phyloP scores from a whole-genome alignment of 1,140 invertebrate species.

The Drosophila albomicans region DNA sequence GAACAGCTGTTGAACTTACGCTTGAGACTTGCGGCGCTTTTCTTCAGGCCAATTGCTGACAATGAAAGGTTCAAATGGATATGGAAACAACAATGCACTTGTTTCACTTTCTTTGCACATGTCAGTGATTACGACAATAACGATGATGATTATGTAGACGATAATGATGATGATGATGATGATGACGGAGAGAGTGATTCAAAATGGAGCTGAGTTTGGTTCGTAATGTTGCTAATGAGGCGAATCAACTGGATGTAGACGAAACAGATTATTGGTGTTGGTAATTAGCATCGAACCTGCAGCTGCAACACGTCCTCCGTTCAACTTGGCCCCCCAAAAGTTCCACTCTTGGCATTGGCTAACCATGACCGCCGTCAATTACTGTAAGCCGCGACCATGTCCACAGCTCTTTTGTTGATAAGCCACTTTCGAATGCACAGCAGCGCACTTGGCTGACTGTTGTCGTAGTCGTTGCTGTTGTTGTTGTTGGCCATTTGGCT shows the following conservation, averaged over 20 bases:
- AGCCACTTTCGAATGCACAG: constrained; percentile 82
- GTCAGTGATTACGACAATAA: background rate
- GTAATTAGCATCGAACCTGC: constrained; percentile 71
- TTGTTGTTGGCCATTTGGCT: constrained; percentile 50
- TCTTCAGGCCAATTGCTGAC: constrained; percentile 66
- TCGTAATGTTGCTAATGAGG: constrained; percentile 59
- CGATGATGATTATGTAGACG: constrained; percentile 9
- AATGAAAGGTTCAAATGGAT: constrained; percentile 75
- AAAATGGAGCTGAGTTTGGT: constrained; percentile 11
- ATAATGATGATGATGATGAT: constrained; percentile 11
- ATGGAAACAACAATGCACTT: constrained; percentile 57
- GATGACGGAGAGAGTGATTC: constrained; percentile 16
- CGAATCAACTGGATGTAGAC: constrained; percentile 53
- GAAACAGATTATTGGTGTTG: constrained; percentile 60
- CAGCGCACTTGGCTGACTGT: constrained; percentile 31
- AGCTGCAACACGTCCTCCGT: constrained; percentile 35
- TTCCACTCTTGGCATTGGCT: constrained; percentile 16
- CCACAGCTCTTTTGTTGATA: constrained; percentile 68
- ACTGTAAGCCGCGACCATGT: constrained; percentile 66
- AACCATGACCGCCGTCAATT: constrained; percentile 60
- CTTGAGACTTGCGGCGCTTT: constrained; percentile 28
- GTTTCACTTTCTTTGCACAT: constrained; percentile 59
- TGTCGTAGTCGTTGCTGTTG: constrained; percentile 6
- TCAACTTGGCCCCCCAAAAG: background rate
- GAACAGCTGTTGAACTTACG: constrained; percentile 1